These are phyloP conservation scores for Clarias fuscus DNA, from an alignment of 2,797 vertebrate species.

Conservation along the genomic window DNA sequence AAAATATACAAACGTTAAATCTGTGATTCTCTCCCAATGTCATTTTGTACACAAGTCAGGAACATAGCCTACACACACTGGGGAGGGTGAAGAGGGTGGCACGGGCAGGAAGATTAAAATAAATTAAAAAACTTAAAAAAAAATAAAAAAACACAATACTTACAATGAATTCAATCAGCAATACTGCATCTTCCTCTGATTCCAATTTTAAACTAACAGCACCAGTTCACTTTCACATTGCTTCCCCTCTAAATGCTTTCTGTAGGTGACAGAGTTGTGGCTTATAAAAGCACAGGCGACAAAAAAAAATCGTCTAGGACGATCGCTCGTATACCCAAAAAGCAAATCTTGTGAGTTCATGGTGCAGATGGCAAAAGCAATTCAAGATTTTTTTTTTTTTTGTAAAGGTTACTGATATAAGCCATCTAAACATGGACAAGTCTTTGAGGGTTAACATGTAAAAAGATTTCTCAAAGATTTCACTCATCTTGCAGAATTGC, in stretches of 20 bases:
- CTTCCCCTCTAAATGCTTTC: background rate
- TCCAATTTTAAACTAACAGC: slow-evolving; percentile 58
- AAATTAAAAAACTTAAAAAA: slow-evolving; percentile 71
- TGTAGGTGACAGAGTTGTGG: slow-evolving; percentile 4
- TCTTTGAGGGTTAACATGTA: slow-evolving; percentile 1
- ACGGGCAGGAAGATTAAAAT: slow-evolving; percentile 76
- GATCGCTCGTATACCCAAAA: background rate
- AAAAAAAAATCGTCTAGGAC: slow-evolving; percentile 6
- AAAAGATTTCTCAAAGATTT: slow-evolving; percentile 1
- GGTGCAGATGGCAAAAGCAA: background rate
- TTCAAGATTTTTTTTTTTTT: background rate
- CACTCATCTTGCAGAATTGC: background rate
- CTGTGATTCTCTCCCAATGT: slow-evolving; percentile 75
- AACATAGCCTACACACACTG: slow-evolving; percentile 77
- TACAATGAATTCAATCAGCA: slow-evolving; percentile 76
- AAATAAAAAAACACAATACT: slow-evolving; percentile 64
- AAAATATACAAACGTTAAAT: slow-evolving; percentile 72
- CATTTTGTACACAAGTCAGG: slow-evolving; percentile 77
- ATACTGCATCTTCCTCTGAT: slow-evolving; percentile 70
- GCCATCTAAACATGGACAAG: background rate
- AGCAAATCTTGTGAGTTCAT: background rate
- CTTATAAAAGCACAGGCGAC: slow-evolving; percentile 10
- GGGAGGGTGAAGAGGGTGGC: slow-evolving; percentile 61
- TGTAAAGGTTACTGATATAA: background rate
- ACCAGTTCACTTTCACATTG: slow-evolving; percentile 69